These are phyloP conservation scores for Sebastes melanostomus DNA, from an alignment of 2,797 vertebrate species.

Conservation along the genomic window DNA sequence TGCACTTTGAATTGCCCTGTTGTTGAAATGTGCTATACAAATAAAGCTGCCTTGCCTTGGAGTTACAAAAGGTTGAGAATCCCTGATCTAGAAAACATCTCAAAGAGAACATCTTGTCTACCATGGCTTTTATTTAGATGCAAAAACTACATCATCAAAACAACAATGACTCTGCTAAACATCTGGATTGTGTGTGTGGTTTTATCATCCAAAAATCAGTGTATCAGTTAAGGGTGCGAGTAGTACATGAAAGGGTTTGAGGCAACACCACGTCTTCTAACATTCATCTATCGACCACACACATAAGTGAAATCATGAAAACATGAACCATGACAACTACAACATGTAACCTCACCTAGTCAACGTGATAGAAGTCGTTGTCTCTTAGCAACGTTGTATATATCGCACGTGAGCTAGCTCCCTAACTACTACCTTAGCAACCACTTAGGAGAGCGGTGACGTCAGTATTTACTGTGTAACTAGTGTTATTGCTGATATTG, in stretches of 20 bases:
- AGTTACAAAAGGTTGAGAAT: no score
- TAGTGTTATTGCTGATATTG: no score
- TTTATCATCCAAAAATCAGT: neutral
- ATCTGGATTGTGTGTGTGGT: neutral
- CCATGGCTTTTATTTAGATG: neutral
- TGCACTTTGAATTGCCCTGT: no score
- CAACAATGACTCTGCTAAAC: neutral
- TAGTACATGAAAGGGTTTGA: neutral
- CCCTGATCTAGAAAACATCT: neutral
- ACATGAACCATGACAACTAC: no score
- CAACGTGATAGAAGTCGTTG: neutral
- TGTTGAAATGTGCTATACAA: no score
- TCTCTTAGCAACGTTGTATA: neutral
- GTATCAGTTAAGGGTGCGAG: neutral
- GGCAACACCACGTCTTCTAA: neutral
- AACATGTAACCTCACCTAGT: neutral
- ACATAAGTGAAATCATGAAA: neutral
- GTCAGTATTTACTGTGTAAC: no score
- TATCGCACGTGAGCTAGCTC: accelerated
- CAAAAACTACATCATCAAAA: neutral
- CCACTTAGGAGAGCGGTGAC: no score
- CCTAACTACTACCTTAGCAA: neutral
- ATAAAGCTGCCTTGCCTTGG: no score
- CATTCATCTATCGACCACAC: no score
- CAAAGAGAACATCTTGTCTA: neutral